A percentile compares a stretch with the other conserved stretches of the same genome.
Conservation (phyloP, 64 coral and sea anemone species). For the Montipora sp. region DNA sequence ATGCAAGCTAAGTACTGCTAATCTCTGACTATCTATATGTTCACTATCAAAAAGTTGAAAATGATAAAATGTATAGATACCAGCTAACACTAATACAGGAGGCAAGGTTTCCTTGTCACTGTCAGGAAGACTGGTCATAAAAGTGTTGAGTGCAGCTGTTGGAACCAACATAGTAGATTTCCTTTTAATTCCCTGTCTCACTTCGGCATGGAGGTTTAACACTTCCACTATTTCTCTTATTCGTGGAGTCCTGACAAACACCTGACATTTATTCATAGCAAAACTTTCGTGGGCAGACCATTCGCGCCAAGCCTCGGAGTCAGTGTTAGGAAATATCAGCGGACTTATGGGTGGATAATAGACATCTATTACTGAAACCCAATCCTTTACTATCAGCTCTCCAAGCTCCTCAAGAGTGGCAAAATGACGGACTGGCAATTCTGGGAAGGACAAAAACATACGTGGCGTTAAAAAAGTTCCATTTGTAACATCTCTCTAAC, state of each 20-base stretch:
- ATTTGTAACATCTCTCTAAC: too few species aligned
- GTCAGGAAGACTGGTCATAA: constrained; percentile 91
- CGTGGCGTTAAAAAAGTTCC: neutral
- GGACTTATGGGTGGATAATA: constrained; percentile 82
- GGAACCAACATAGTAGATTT: constrained; percentile 64
- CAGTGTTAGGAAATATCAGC: constrained; percentile 56
- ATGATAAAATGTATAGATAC: constrained; percentile 23
- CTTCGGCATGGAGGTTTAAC: constrained; percentile 74
- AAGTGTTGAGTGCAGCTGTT: constrained; percentile 67
- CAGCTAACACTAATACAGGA: constrained; percentile 78
- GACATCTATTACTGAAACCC: constrained; percentile 73
- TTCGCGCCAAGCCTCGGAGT: constrained; percentile 68
- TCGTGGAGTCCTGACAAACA: constrained; percentile 68
- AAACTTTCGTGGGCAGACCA: constrained; percentile 91
- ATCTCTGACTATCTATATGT: too few species aligned
- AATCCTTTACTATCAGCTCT: constrained; percentile 78
- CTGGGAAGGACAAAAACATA: constrained; percentile 35
- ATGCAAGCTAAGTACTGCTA: too few species aligned
- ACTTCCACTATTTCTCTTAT: constrained; percentile 80
- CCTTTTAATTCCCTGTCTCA: constrained; percentile 63
- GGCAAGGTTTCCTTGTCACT: constrained; percentile 69
- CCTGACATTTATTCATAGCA: constrained; percentile 61
- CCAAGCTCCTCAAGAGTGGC: constrained; percentile 84
- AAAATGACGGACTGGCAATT: constrained; percentile 88
- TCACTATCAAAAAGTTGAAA: too few species aligned